phyloP scores from a whole-genome alignment of 64 coral and sea anemone species.

The Acropora yongei region DNA sequence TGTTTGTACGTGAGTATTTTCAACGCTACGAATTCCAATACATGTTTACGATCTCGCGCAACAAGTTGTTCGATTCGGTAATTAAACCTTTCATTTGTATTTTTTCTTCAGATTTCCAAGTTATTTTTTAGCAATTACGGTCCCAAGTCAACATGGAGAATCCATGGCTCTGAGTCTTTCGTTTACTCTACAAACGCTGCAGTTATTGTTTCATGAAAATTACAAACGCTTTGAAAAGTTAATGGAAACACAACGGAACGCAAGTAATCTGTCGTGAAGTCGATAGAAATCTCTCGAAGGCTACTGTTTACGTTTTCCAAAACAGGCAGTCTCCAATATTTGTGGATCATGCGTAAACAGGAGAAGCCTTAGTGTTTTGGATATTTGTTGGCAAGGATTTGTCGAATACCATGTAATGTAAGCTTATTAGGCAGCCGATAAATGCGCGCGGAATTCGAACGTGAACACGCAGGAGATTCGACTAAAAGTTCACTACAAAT shows the following conservation, averaged over 20 bases:
- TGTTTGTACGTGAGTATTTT: background rate
- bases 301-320: too few relatives aligned
- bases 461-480: background rate
- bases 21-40: background rate
- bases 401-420: too few relatives aligned
- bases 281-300: too few relatives aligned
- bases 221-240: too few relatives aligned
- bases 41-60: background rate
- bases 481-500: background rate
- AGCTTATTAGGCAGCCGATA: too few relatives aligned
- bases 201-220: background rate
- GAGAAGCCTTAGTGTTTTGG: too few relatives aligned
- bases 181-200: background rate
- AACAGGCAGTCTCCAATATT: too few relatives aligned
- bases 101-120: background rate
- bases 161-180: background rate
- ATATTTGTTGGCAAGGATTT: too few relatives aligned
- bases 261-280: too few relatives aligned
- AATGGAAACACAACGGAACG: too few relatives aligned
- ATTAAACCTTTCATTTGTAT: background rate
- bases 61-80: background rate
- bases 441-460: too few relatives aligned
- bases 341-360: too few relatives aligned
- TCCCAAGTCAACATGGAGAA: background rate
- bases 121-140: background rate